Percentiles rank a stretch among this genome's conserved stretches.
Evolutionary conservation across 2,113 vertebrate genomes (phyloP).

Genomic region (Pygoscelis adeliae): DNA sequence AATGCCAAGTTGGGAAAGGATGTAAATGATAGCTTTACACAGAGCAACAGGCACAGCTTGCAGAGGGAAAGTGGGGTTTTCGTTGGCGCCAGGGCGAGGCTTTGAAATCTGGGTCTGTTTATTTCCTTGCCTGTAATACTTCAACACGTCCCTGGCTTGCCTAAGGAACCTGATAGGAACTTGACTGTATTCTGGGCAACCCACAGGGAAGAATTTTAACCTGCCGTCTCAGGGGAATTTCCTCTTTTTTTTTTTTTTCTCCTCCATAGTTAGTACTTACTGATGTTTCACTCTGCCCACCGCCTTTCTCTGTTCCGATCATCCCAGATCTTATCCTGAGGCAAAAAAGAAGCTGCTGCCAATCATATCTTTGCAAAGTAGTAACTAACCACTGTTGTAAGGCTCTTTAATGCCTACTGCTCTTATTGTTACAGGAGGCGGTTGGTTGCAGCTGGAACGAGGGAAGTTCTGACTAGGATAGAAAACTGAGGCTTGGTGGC

Average conservation of each 20-base stretch:
- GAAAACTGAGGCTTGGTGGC: neutral
- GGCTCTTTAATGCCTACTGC: neutral
- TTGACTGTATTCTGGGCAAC: neutral
- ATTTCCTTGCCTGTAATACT: neutral
- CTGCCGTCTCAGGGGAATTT: neutral
- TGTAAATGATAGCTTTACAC: conserved; percentile 6
- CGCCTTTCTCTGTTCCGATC: accelerated
- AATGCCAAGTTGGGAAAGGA: neutral
- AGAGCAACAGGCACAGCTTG: neutral
- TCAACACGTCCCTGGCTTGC: neutral
- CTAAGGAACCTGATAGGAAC: neutral
- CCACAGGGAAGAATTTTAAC: neutral
- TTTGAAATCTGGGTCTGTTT: conserved; percentile 38
- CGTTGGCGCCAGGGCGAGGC: neutral
- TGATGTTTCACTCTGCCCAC: neutral
- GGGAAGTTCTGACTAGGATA: neutral
- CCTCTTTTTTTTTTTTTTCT: neutral
- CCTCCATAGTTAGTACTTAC: neutral
- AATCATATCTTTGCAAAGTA: neutral
- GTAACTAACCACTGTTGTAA: neutral
- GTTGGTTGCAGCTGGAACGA: neutral
- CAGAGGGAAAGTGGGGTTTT: neutral
- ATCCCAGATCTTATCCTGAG: neutral
- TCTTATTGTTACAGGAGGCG: neutral
- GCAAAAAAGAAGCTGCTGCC: neutral